Evolutionary conservation across 2,888 invertebrate species (phyloP).

Genomic region (Xanthorhoe designata): DNA sequence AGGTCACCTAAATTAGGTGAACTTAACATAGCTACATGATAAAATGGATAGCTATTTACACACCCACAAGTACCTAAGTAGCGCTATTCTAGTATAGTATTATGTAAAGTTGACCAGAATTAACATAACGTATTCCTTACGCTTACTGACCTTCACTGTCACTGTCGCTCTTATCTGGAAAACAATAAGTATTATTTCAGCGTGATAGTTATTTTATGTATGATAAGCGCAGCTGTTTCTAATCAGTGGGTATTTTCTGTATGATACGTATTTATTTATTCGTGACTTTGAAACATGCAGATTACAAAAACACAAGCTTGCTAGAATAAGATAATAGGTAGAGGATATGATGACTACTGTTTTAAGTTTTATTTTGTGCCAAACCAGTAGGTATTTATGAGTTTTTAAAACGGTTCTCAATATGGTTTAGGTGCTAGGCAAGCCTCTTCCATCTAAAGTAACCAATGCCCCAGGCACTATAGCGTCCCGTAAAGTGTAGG

Average conservation of each 20-base stretch:
- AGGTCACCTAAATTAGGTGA: not conserved
- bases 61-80: slow-evolving; percentile 25
- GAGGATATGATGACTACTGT: no score
- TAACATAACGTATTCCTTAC: slow-evolving; percentile 73
- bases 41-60: slow-evolving; percentile 10
- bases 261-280: not conserved
- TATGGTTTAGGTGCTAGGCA: no score
- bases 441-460: no score
- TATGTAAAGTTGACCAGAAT: slow-evolving; percentile 85
- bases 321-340: not conserved
- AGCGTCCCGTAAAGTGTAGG: no score
- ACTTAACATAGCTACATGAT: no score
- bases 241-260: slow-evolving; percentile 8
- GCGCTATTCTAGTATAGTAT: slow-evolving; percentile 60
- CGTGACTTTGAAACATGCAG: not conserved
- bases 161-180: slow-evolving; percentile 95
- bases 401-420: no score
- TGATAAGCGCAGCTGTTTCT: slow-evolving; percentile 11
- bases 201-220: slow-evolving; percentile 11
- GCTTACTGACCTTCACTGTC: slow-evolving; percentile 96
- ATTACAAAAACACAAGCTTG: not conserved
- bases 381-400: no score
- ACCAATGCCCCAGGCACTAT: no score
- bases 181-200: slow-evolving; percentile 58
- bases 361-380: no score